Evolutionary conservation across 2,797 vertebrate species (phyloP).

Genomic region (Morelia viridis): DNA sequence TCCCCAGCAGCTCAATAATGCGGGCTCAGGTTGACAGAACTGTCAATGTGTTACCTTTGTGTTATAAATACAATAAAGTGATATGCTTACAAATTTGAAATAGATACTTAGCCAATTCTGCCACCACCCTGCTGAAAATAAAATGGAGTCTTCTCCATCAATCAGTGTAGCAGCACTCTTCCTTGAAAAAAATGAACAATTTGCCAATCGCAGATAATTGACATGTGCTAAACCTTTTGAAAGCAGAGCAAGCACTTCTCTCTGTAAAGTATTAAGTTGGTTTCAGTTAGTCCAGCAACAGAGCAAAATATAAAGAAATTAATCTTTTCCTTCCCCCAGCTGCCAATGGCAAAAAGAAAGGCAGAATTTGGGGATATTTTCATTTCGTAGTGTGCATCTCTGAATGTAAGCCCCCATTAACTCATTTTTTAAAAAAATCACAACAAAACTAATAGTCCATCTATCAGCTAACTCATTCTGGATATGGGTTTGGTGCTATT

Average conservation of each 20-base stretch:
- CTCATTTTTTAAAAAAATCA: no score
- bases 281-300: background rate
- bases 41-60: conserved; percentile 12
- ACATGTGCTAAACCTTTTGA: background rate
- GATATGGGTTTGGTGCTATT: background rate
- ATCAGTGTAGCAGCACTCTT: background rate
- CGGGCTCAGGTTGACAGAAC: conserved; percentile 30
- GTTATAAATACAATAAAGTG: conserved; percentile 29
- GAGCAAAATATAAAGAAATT: background rate
- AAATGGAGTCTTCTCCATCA: conserved; percentile 21
- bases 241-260: background rate
- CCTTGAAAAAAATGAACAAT: conserved; percentile 21
- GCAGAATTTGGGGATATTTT: background rate
- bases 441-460: background rate
- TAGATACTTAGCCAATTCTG: background rate
- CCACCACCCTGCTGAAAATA: conserved; percentile 25
- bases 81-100: background rate
- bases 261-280: background rate
- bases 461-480: background rate
- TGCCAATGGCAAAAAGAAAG: background rate
- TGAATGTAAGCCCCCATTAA: background rate
- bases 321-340: background rate
- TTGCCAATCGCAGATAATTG: conserved; percentile 26
- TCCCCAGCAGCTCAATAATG: conserved; percentile 39
- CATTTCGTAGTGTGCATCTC: background rate